Percentiles rank a stretch among this genome's conserved stretches.
These are phyloP conservation scores for Diplolepis rosae DNA, from an alignment of 2,888 invertebrate genomes.

Conservation along the genomic window DNA sequence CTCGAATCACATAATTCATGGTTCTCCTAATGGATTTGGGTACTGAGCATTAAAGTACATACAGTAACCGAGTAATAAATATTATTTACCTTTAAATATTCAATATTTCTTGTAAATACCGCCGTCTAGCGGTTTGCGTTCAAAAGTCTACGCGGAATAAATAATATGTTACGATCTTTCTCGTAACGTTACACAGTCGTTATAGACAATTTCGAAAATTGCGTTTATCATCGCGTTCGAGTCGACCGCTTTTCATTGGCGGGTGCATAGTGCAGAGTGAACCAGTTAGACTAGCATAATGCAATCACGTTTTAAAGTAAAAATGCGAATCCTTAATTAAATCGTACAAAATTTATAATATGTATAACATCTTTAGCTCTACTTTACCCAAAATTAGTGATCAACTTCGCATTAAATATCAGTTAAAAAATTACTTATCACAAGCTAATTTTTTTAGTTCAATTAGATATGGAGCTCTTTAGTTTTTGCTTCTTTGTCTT, in stretches of 20 bases:
- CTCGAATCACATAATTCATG: neutral
- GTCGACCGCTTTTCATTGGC: conserved; percentile 11
- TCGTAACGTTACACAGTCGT: conserved; percentile 9
- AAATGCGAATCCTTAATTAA: neutral
- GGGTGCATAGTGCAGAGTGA: conserved; percentile 21
- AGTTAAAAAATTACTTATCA: too few species aligned
- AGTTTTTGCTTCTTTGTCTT: conserved; percentile 3
- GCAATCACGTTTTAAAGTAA: neutral
- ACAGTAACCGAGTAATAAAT: conserved; percentile 45
- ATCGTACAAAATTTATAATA: neutral
- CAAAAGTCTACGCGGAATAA: conserved; percentile 21
- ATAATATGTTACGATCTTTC: neutral
- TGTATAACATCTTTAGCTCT: neutral
- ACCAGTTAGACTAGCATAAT: neutral
- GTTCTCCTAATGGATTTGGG: conserved; percentile 3
- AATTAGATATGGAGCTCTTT: conserved; percentile 13
- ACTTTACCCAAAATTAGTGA: neutral
- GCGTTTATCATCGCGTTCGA: conserved; percentile 7
- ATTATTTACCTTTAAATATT: conserved; percentile 46
- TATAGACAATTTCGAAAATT: conserved; percentile 7
- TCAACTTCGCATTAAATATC: too few species aligned
- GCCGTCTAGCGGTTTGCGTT: conserved; percentile 23
- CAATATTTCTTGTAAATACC: conserved; percentile 41
- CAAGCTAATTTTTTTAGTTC: neutral
- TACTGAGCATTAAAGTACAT: conserved; percentile 26